These are phyloP conservation scores for Serranochromis macrocephalus DNA, from an alignment of 2,113 vertebrate species.

Conservation along the genomic window DNA sequence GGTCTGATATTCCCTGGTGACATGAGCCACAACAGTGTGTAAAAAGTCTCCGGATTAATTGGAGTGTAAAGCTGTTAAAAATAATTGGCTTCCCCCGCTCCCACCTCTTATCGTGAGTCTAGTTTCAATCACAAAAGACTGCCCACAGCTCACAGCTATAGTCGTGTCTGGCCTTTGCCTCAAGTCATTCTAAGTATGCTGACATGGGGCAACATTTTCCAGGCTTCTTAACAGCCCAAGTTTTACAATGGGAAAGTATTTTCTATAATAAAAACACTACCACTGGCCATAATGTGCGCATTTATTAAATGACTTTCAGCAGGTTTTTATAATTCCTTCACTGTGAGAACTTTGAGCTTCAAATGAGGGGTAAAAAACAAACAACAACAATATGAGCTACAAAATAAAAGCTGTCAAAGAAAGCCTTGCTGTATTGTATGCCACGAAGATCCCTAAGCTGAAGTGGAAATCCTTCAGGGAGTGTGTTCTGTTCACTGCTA, in stretches of 20 bases:
- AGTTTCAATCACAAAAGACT: slow-evolving; percentile 15
- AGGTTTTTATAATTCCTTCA: neutral
- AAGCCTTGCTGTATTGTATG: neutral
- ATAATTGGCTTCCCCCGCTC: slow-evolving; percentile 73
- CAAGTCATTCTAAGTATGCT: slow-evolving; percentile 14
- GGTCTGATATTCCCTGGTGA: slow-evolving; percentile 66
- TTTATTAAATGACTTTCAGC: slow-evolving; percentile 24
- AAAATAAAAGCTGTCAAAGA: neutral
- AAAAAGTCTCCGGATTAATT: slow-evolving; percentile 73
- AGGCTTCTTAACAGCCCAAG: slow-evolving; percentile 24
- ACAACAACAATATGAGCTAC: neutral
- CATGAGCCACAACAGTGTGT: slow-evolving; percentile 68
- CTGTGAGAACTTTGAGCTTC: neutral
- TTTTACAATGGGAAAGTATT: slow-evolving; percentile 60
- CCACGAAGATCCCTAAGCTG: neutral
- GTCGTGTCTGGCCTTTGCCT: slow-evolving; percentile 30
- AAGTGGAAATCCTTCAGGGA: neutral
- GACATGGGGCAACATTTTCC: slow-evolving; percentile 46
- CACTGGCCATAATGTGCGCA: slow-evolving; percentile 22
- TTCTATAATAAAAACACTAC: slow-evolving; percentile 28
- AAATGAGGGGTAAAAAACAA: neutral
- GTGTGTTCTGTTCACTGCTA: neutral
- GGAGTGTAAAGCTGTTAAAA: slow-evolving; percentile 85
- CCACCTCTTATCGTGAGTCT: slow-evolving; percentile 37
- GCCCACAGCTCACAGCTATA: neutral